Conservation (phyloP, 1,140 invertebrate genomes). For the Brachionus angularis region DNA sequence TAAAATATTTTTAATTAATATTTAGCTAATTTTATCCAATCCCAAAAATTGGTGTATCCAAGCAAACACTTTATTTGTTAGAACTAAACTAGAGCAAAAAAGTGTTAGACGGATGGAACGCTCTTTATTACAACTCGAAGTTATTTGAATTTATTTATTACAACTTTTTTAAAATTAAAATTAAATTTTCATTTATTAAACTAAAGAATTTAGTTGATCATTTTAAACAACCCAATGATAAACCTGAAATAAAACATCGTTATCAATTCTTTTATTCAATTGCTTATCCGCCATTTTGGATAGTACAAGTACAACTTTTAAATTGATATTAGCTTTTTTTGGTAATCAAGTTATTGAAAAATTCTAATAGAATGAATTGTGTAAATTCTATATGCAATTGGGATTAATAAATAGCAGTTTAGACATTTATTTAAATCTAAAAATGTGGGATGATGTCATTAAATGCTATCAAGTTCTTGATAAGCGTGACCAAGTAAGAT, state of each 20-base stretch:
- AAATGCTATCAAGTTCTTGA: conserved; percentile 78
- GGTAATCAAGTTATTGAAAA: too few relatives aligned
- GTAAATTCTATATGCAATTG: conserved; percentile 71
- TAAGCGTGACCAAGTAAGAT: conserved; percentile 70
- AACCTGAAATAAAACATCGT: conserved; percentile 7
- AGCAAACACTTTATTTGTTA: conserved; percentile 66
- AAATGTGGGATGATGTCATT: conserved; percentile 88
- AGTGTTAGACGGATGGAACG: conserved; percentile 76
- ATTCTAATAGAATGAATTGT: conserved; percentile 70
- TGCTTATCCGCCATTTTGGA: conserved; percentile 12
- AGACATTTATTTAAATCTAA: conserved; percentile 72
- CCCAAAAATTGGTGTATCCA: conserved; percentile 64
- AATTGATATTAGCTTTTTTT: too few relatives aligned
- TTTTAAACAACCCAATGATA: conserved; percentile 37
- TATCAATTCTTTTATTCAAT: conserved; percentile 41
- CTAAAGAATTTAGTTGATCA: conserved; percentile 36
- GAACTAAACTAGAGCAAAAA: conserved; percentile 71
- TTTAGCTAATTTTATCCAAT: conserved; percentile 54
- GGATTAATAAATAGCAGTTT: conserved; percentile 78
- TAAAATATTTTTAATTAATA: conserved; percentile 44
- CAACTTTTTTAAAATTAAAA: background rate
- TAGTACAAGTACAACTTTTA: conserved; percentile 39
- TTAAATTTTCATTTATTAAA: background rate
- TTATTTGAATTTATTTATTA: conserved; percentile 43
- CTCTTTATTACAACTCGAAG: conserved; percentile 74